phyloP scores from a whole-genome alignment of 1,140 invertebrate genomes.

The Antheraea pernyi region DNA sequence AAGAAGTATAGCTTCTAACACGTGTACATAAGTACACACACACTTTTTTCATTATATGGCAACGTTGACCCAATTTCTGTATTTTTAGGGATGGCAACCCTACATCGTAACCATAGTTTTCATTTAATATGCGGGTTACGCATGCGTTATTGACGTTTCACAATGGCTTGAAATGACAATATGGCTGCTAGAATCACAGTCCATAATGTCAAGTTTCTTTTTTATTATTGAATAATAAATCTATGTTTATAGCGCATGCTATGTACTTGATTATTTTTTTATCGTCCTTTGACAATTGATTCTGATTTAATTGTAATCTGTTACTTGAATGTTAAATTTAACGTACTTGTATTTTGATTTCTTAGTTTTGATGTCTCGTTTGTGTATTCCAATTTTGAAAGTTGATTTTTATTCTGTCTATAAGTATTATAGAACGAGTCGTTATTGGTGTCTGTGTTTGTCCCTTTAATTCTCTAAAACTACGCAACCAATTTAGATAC shows the following conservation, averaged over 20 bases:
- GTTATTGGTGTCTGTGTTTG: too few species aligned
- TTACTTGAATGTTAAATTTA: background rate
- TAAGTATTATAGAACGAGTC: too few species aligned
- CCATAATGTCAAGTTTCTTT: conserved; percentile 53
- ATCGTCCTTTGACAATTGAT: conserved; percentile 10
- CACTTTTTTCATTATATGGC: too few species aligned
- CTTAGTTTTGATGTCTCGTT: background rate
- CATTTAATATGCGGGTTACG: conserved; percentile 72
- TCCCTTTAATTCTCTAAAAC: too few species aligned
- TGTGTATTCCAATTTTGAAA: too few species aligned
- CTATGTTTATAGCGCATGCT: conserved; percentile 17
- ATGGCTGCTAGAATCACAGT: conserved; percentile 54
- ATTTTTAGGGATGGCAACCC: conserved; percentile 1
- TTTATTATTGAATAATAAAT: conserved; percentile 29
- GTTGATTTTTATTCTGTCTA: too few species aligned
- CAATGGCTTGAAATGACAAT: conserved; percentile 59
- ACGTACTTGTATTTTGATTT: background rate
- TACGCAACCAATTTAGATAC: too few species aligned
- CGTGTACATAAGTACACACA: too few species aligned
- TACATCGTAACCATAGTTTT: conserved; percentile 36
- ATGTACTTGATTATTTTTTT: conserved; percentile 13
- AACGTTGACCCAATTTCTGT: conserved; percentile 14
- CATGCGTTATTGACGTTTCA: conserved; percentile 71
- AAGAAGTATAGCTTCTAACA: too few species aligned
- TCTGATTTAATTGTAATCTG: background rate